These are phyloP conservation scores for Ctenoplectra terminalis DNA, from an alignment of 1,140 invertebrate genomes.

Conservation along the genomic window DNA sequence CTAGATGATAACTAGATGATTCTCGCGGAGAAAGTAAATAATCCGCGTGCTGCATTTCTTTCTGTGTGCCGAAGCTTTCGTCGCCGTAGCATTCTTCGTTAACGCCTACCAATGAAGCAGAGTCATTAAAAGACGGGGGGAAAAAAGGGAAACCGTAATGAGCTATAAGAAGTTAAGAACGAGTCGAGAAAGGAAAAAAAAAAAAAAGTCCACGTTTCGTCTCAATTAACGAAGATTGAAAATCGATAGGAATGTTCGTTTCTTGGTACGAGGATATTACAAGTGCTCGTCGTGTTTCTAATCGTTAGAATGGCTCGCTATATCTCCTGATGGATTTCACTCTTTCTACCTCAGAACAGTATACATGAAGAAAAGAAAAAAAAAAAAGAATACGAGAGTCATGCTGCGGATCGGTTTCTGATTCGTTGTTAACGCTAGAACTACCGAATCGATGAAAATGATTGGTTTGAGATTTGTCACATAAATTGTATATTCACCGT, in stretches of 20 bases:
- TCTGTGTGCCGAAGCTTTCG: constrained; percentile 33
- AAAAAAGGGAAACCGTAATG: constrained; percentile 22
- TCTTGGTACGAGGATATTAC: background rate
- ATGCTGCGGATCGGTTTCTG: background rate
- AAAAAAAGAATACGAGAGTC: constrained; percentile 10
- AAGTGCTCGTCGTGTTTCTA: background rate
- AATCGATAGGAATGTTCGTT: background rate
- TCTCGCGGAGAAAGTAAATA: constrained; percentile 18
- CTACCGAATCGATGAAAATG: too few species aligned
- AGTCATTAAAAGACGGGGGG: constrained; percentile 35
- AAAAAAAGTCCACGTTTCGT: too few species aligned
- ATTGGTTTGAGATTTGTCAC: too few species aligned
- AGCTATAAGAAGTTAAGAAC: constrained; percentile 24
- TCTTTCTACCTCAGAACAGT: constrained; percentile 28
- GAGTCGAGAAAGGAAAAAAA: background rate
- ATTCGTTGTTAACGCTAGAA: too few species aligned
- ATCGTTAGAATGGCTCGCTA: background rate
- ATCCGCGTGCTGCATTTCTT: constrained; percentile 23
- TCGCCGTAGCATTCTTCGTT: constrained; percentile 45
- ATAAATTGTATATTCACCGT: too few species aligned
- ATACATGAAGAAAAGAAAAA: background rate
- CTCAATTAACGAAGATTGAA: too few species aligned
- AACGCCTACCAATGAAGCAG: constrained; percentile 45
- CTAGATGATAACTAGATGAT: constrained; percentile 55
- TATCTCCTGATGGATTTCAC: constrained; percentile 3